Conservation (phyloP, 2,113 vertebrate genomes). For the Tragulus kanchil region DNA sequence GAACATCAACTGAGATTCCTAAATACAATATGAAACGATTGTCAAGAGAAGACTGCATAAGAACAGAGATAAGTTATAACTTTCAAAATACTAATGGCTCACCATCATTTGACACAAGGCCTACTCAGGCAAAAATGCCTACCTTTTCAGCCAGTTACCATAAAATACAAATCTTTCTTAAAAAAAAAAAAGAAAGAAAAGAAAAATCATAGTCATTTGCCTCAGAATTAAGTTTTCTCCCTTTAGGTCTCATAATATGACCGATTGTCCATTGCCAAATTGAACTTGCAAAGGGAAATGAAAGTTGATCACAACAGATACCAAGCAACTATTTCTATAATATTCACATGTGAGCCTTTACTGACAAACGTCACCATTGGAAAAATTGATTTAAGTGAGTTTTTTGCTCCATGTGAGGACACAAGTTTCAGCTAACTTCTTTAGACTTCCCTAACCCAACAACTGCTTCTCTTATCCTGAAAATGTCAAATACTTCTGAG, state of each 20-base stretch:
- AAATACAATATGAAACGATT: neutral
- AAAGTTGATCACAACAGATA: neutral
- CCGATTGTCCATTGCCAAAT: neutral
- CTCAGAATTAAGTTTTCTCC: neutral
- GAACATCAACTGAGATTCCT: neutral
- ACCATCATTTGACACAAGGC: neutral
- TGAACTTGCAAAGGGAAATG: neutral
- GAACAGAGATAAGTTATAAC: constrained; percentile 9
- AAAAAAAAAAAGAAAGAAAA: neutral
- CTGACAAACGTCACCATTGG: neutral
- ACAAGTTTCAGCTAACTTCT: neutral
- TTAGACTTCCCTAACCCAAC: fast-evolving
- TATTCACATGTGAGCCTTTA: neutral
- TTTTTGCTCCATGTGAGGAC: neutral
- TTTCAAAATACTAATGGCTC: neutral
- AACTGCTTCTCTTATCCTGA: neutral
- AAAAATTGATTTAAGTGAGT: neutral
- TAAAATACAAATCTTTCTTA: neutral
- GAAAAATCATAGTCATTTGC: neutral
- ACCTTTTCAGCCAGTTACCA: neutral
- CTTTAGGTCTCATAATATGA: neutral
- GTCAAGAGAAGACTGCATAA: neutral
- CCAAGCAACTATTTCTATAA: neutral
- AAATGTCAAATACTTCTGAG: neutral
- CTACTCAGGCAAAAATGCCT: neutral